Conservation (phyloP, 2,113 vertebrate genomes). For the Gasterosteus nipponicus region DNA sequence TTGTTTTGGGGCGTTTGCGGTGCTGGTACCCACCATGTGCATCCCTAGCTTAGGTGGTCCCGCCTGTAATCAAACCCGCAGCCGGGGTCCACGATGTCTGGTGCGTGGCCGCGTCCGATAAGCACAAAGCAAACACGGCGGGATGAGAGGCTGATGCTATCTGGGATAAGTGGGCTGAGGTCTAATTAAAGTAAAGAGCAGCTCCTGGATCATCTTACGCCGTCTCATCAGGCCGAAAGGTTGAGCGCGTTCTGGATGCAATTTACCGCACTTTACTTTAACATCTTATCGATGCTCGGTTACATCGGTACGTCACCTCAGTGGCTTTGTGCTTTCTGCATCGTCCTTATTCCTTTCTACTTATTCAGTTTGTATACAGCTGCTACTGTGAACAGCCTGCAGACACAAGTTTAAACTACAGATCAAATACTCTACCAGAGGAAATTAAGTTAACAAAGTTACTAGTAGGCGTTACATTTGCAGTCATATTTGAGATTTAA, state of each 20-base stretch:
- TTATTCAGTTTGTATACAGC: not conserved
- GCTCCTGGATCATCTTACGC: not conserved
- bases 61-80: slow-evolving; percentile 40
- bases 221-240: slow-evolving; percentile 4
- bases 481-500: not conserved
- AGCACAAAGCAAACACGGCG: slow-evolving; percentile 27
- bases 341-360: not conserved
- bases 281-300: not conserved
- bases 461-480: no score
- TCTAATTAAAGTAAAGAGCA: slow-evolving; percentile 17
- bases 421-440: not conserved
- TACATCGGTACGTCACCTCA: not conserved
- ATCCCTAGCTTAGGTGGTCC: slow-evolving; percentile 48
- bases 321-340: not conserved
- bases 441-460: not conserved
- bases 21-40: slow-evolving; percentile 21
- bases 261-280: not conserved
- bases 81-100: slow-evolving; percentile 28
- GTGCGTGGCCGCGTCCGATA: slow-evolving; percentile 5
- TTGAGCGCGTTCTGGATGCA: slow-evolving; percentile 4
- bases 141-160: slow-evolving; percentile 2
- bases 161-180: slow-evolving; percentile 19
- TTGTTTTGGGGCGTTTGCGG: slow-evolving; percentile 38
- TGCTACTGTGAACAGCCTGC: not conserved
- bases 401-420: not conserved